A percentile compares a stretch with the other conserved stretches of the same genome.
These are phyloP conservation scores for Buteo buteo DNA, from an alignment of 2,113 vertebrate species.

Conservation along the genomic window DNA sequence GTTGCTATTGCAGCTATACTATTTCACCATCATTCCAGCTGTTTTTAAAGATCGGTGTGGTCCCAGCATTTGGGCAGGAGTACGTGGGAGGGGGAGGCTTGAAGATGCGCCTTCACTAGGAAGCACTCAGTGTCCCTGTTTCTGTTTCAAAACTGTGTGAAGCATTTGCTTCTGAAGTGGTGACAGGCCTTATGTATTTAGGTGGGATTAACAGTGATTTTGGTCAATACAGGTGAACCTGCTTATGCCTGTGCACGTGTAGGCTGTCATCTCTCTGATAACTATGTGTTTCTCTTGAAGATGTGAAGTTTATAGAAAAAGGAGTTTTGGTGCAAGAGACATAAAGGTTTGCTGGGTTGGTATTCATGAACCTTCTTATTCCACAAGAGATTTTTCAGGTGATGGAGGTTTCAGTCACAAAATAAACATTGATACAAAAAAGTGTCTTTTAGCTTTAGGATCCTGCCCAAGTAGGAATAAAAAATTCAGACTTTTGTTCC, in stretches of 20 bases:
- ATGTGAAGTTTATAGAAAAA: background rate
- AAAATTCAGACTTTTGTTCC: background rate
- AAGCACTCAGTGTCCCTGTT: background rate
- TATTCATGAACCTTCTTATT: background rate
- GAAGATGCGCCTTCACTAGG: background rate
- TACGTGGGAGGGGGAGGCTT: background rate
- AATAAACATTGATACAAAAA: background rate
- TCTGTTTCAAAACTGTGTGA: background rate
- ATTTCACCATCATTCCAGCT: background rate
- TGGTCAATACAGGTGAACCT: background rate
- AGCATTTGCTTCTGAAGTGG: background rate
- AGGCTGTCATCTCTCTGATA: background rate
- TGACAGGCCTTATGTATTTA: background rate
- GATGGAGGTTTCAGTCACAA: background rate
- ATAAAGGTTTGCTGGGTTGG: background rate
- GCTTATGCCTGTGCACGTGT: rapidly evolving
- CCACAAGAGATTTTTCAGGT: background rate
- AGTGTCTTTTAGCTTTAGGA: background rate
- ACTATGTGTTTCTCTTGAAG: background rate
- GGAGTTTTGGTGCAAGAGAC: background rate
- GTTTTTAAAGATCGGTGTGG: background rate
- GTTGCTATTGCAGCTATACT: background rate
- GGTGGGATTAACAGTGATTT: background rate
- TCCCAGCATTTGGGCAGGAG: background rate
- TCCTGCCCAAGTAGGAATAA: background rate